Conservation (phyloP, 2,797 vertebrate species). For the Podarcis lilfordi region DNA sequence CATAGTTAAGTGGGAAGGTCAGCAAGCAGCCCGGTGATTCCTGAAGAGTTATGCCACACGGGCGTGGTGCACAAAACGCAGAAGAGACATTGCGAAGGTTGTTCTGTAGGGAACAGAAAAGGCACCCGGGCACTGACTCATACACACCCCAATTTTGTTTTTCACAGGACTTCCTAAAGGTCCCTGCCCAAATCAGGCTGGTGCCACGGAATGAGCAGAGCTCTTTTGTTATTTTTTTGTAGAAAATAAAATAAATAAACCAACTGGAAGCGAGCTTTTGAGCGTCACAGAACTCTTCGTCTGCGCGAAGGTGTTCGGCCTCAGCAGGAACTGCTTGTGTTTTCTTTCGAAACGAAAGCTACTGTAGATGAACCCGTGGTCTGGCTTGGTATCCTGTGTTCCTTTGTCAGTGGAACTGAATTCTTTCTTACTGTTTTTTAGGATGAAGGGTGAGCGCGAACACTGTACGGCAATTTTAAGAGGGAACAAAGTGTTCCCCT, state of each 20-base stretch:
- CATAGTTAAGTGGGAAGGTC: background rate
- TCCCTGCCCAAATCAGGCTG: background rate
- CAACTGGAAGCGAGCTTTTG: background rate
- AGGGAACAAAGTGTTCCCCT: slow-evolving; percentile 14
- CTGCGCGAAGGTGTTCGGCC: background rate
- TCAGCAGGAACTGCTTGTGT: background rate
- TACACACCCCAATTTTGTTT: background rate
- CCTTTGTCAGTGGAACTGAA: background rate
- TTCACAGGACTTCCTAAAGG: background rate
- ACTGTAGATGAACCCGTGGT: no score
- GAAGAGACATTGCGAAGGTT: background rate
- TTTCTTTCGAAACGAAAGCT: background rate
- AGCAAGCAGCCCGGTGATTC: background rate
- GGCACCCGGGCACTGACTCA: background rate
- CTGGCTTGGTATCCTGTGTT: no score
- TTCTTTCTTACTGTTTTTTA: background rate
- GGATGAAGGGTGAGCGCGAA: background rate
- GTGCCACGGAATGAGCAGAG: background rate
- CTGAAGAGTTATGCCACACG: background rate
- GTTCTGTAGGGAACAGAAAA: background rate
- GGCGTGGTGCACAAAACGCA: background rate
- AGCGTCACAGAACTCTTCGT: background rate
- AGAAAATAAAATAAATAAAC: no score
- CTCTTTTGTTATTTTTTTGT: background rate
- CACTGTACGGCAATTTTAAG: background rate